phyloP scores from a whole-genome alignment of 2,113 vertebrate species.

The Eulemur macaco region DNA sequence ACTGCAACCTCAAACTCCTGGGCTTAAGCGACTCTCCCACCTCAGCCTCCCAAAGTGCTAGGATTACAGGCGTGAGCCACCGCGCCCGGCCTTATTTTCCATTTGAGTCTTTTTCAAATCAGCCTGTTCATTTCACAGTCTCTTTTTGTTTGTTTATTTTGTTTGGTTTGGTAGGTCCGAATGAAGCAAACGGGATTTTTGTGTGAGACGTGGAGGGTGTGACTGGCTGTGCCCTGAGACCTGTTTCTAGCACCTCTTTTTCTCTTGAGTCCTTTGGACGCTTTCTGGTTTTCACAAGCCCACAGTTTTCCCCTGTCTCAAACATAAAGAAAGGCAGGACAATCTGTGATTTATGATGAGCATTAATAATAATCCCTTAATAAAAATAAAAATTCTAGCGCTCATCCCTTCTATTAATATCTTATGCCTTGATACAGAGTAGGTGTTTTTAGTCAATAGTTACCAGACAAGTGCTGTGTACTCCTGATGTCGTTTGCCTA shows the following conservation, averaged over 20 bases:
- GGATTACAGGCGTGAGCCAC: too few relatives aligned
- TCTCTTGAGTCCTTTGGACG: not conserved
- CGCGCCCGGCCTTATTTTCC: not conserved
- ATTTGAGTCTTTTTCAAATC: not conserved
- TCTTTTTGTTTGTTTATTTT: not conserved
- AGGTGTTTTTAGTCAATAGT: not conserved
- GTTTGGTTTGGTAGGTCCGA: not conserved
- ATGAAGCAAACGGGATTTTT: conserved; percentile 5
- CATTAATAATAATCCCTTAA: conserved; percentile 43
- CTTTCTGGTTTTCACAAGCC: conserved; percentile 15
- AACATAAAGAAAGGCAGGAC: conserved; percentile 28
- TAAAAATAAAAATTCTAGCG: conserved; percentile 53
- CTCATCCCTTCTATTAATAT: conserved; percentile 24
- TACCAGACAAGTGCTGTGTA: not conserved
- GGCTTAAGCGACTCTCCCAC: too few relatives aligned
- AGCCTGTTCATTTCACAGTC: not conserved
- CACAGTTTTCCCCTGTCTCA: not conserved
- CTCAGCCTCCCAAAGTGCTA: too few relatives aligned
- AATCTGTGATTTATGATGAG: conserved; percentile 28
- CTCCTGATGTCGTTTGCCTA: conserved; percentile 57
- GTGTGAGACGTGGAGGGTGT: not conserved
- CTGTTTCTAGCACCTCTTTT: not conserved
- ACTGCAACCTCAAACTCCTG: too few relatives aligned
- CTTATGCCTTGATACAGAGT: not conserved
- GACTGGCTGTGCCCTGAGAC: not conserved